These are phyloP conservation scores for Dromiciops gliroides DNA, from an alignment of 2,113 vertebrate species.

Conservation along the genomic window DNA sequence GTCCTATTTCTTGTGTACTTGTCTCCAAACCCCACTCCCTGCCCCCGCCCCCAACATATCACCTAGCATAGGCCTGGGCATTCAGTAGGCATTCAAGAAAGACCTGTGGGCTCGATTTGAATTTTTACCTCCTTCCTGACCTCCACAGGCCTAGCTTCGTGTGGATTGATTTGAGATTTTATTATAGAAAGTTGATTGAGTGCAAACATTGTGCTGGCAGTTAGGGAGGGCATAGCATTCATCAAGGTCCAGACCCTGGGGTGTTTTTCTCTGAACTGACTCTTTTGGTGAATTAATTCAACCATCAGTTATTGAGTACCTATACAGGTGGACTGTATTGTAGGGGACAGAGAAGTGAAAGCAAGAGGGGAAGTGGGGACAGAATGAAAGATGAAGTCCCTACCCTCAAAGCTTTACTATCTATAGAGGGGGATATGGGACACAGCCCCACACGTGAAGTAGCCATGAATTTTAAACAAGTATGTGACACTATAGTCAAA, in stretches of 20 bases:
- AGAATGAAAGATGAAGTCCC: background rate
- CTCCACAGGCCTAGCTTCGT: background rate
- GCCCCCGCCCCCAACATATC: background rate
- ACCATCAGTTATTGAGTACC: background rate
- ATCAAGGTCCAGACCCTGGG: background rate
- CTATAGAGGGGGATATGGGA: background rate
- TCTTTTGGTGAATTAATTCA: background rate
- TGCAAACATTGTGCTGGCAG: background rate
- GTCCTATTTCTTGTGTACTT: background rate
- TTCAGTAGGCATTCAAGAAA: background rate
- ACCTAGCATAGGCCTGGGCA: background rate
- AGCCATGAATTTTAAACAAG: background rate
- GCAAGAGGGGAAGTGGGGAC: background rate
- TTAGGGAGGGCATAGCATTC: background rate
- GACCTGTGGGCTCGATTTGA: background rate
- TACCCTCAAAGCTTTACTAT: background rate
- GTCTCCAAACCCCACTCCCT: background rate
- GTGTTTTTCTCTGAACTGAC: constrained; percentile 9
- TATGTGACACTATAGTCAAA: background rate
- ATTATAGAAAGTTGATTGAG: background rate
- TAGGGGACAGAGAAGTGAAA: background rate
- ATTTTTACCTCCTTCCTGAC: background rate
- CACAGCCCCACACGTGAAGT: background rate
- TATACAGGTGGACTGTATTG: background rate
- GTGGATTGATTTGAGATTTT: background rate